Evolutionary conservation across 1,140 invertebrate species (phyloP).

Genomic region (Apolygus lucorum): DNA sequence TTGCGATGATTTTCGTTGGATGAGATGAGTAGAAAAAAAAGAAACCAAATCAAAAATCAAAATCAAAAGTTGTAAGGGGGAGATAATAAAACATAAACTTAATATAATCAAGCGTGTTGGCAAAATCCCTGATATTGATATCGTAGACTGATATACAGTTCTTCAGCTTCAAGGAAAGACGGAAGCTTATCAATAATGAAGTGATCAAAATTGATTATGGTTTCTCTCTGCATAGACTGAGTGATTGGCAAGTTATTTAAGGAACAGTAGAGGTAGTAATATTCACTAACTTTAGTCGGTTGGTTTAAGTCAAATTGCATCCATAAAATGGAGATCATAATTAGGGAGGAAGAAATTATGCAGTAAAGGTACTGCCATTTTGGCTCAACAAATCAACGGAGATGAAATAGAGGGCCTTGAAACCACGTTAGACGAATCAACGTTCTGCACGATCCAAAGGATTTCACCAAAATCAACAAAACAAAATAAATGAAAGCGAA

Average conservation of each 20-base stretch:
- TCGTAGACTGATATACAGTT: not conserved
- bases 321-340: too few relatives aligned
- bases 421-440: not conserved
- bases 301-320: too few relatives aligned
- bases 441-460: slow-evolving; percentile 15
- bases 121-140: not conserved
- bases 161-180: too few relatives aligned
- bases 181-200: too few relatives aligned
- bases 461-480: slow-evolving; percentile 20
- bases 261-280: too few relatives aligned
- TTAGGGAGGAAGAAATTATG: too few relatives aligned
- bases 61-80: not conserved
- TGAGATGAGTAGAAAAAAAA: not conserved
- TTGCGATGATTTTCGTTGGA: not conserved
- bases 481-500: slow-evolving; percentile 28
- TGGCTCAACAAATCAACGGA: not conserved
- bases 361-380: too few relatives aligned
- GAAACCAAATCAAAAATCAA: not conserved
- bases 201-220: too few relatives aligned
- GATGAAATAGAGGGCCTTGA: not conserved
- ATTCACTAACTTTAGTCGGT: too few relatives aligned
- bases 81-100: not conserved
- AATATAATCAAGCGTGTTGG: too few relatives aligned
- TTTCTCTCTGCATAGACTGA: too few relatives aligned
- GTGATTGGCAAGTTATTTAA: too few relatives aligned